A percentile compares a stretch with the other conserved stretches of the same genome.
These are phyloP conservation scores for Papilio polyxenes DNA, from an alignment of 1,140 invertebrate species.

Conservation along the genomic window DNA sequence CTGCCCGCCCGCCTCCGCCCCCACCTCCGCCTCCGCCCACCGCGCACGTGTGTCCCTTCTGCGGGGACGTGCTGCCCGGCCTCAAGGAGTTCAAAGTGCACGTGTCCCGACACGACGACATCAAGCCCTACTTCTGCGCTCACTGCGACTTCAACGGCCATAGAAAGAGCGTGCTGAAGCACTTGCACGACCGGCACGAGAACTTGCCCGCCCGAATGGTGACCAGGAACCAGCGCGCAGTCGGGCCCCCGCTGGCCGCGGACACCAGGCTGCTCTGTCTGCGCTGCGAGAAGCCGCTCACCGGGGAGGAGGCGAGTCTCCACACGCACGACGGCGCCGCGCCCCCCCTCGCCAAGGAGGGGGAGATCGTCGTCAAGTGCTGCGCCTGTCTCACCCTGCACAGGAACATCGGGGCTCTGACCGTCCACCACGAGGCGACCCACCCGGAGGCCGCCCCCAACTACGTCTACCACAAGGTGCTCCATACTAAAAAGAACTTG, in stretches of 20 bases:
- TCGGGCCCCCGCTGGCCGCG: slow-evolving; percentile 36
- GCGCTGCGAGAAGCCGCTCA: slow-evolving; percentile 51
- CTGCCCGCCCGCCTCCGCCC: slow-evolving; percentile 19
- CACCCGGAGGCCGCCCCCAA: slow-evolving; percentile 49
- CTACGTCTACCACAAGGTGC: slow-evolving; percentile 54
- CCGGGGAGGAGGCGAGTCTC: slow-evolving; percentile 8
- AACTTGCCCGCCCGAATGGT: slow-evolving; percentile 12
- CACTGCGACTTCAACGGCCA: slow-evolving; percentile 52
- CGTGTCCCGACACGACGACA: slow-evolving; percentile 55
- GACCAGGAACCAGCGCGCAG: slow-evolving; percentile 41
- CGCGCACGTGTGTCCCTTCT: slow-evolving; percentile 49
- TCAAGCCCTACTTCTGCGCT: slow-evolving; percentile 56
- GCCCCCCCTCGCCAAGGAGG: slow-evolving; percentile 53
- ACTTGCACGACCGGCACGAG: slow-evolving; percentile 46
- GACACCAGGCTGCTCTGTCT: slow-evolving; percentile 50
- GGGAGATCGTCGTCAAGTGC: slow-evolving; percentile 60
- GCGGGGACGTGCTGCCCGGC: slow-evolving; percentile 42
- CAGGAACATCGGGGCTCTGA: slow-evolving; percentile 43
- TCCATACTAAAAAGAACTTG: slow-evolving; percentile 40
- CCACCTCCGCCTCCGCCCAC: slow-evolving; percentile 41
- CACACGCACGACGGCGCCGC: slow-evolving; percentile 49
- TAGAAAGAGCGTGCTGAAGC: slow-evolving; percentile 42
- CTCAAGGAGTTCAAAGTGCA: slow-evolving; percentile 45
- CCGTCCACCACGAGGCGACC: slow-evolving; percentile 47
- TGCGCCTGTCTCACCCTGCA: slow-evolving; percentile 50